These are phyloP conservation scores for Potorous gilbertii DNA, from an alignment of 2,797 vertebrate genomes.

Conservation along the genomic window DNA sequence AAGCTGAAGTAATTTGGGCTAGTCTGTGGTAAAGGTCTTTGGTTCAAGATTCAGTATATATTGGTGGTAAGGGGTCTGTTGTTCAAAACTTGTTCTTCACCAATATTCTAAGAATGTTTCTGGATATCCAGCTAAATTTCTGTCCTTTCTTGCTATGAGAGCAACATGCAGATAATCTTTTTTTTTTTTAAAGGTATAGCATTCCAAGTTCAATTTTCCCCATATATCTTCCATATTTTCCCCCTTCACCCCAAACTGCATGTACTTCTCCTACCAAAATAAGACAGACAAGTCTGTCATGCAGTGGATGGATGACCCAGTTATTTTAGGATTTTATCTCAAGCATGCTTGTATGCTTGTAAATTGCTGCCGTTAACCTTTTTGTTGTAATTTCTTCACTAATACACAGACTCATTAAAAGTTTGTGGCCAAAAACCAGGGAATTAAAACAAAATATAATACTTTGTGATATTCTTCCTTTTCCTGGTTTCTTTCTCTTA, in stretches of 20 bases:
- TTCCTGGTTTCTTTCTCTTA: conserved; percentile 54
- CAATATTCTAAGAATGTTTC: conserved; percentile 39
- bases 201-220: conserved; percentile 5
- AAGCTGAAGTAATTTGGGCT: conserved; percentile 45
- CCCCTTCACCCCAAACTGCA: not conserved
- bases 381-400: conserved; percentile 31
- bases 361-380: conserved; percentile 48
- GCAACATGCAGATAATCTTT: not conserved
- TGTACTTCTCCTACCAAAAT: not conserved
- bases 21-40: conserved; percentile 55
- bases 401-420: conserved; percentile 29
- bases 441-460: conserved; percentile 65
- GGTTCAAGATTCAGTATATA: conserved; percentile 64
- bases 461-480: conserved; percentile 55
- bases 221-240: not conserved
- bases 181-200: conserved; percentile 2
- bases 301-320: not conserved
- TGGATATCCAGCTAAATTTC: conserved; percentile 39
- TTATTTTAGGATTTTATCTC: conserved; percentile 43
- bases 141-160: conserved; percentile 8
- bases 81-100: not conserved
- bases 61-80: conserved; percentile 53
- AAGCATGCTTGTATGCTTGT: conserved; percentile 47
- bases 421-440: conserved; percentile 38
- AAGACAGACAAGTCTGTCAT: conserved; percentile 36